These are phyloP conservation scores for Callocephalon fimbriatum DNA, from an alignment of 2,113 vertebrate species.

Conservation along the genomic window DNA sequence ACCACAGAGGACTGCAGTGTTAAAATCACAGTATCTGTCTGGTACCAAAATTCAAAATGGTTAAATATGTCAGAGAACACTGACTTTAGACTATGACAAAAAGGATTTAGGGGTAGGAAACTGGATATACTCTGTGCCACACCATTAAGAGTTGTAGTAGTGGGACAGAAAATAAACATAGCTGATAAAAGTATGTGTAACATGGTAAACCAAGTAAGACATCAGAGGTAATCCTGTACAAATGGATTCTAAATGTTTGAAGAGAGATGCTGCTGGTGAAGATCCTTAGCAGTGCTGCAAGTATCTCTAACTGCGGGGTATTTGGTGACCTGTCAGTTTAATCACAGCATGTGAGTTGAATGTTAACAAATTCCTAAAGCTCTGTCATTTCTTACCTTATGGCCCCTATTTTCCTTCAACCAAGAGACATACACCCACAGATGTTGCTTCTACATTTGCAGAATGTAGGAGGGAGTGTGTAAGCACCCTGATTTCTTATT, in stretches of 20 bases:
- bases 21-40: background rate
- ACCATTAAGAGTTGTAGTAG: background rate
- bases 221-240: background rate
- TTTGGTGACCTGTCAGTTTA: background rate
- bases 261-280: background rate
- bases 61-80: background rate
- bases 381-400: background rate
- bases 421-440: background rate
- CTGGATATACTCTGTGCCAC: background rate
- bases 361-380: background rate
- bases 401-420: background rate
- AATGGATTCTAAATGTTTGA: background rate
- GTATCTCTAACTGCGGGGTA: background rate
- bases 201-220: background rate
- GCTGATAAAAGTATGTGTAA: background rate
- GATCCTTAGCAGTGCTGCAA: background rate
- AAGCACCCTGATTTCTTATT: background rate
- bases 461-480: background rate
- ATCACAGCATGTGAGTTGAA: background rate
- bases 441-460: background rate
- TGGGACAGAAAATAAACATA: background rate
- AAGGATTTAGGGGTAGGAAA: background rate
- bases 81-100: background rate
- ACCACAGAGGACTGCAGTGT: background rate
- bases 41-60: background rate